Evolutionary conservation across 2,113 vertebrate species (phyloP), one percentile per base, ranked within the genome.

Genomic region (Oryzias celebensis): DNA sequence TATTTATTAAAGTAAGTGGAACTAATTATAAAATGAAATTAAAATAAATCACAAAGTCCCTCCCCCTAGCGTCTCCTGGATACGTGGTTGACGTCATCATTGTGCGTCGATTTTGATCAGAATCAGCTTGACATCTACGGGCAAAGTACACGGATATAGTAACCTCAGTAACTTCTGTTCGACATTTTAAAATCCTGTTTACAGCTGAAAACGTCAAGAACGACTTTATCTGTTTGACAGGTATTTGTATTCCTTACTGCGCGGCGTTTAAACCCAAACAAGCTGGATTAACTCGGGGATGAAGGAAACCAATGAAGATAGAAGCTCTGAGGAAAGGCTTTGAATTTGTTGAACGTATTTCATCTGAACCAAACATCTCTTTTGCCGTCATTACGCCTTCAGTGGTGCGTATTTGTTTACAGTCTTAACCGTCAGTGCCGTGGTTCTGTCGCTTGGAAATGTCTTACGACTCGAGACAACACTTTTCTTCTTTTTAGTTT

Each of bases 131-230:
- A 31, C 58, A 52, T 24, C 12, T 7, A 7, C 20, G 62, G n/a
- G 4, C 72, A 74, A 87, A 87, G 81, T 84, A 16, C 81, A 82
- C 50, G 2, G 20, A 14, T 42, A n/a, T 36, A 4, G 12, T 67
- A 24, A 22, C 10, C 4, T 0, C 0, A 1, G 1, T 23, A 14
- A 59, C 22, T 16, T 45, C 17, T 2, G 26, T 42, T 8, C 43
- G 5, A 8, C 24, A 22, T 47, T 62, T 50, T 6, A 31, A 16
- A 15, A 10, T 3, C 2, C 16, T 1, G 41, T 44, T 46, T 58
- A 12, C 3, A 16, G 4, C 18, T 1, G 7, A 46, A 56, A 3
- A 3, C 10, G 13, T 22, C 48, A 55, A 22, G 1, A 50, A 60
- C 41, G 26, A 18, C 4, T 15, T 13, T 3, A 2, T 45, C 10